Conservation (phyloP, 2,888 invertebrate species). For the Schrankia costaestrigalis region DNA sequence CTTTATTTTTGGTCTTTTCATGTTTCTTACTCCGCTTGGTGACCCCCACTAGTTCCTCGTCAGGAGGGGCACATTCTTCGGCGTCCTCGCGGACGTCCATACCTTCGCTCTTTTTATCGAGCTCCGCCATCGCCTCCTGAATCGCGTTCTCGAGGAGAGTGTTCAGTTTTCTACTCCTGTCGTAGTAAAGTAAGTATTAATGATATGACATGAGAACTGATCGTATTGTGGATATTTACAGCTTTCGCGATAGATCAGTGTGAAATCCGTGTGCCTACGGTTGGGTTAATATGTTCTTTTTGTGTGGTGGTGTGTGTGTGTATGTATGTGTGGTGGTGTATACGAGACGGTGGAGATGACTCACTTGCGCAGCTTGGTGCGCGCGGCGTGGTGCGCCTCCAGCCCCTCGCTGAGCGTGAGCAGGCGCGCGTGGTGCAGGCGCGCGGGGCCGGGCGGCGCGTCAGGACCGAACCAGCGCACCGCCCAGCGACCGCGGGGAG, state of each 20-base stretch:
- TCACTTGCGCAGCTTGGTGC: slow-evolving; percentile 95
- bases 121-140: slow-evolving; percentile 94
- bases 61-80: neutral
- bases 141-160: slow-evolving; percentile 94
- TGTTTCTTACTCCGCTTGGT: slow-evolving; percentile 49
- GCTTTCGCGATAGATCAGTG: slow-evolving; percentile 16
- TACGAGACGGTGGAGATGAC: slow-evolving; percentile 50
- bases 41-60: slow-evolving; percentile 31
- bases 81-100: slow-evolving; percentile 6
- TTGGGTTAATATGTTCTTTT: slow-evolving; percentile 61
- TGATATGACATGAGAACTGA: slow-evolving; percentile 7
- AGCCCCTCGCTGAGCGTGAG: slow-evolving; percentile 93
- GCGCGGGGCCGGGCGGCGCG: too few species aligned
- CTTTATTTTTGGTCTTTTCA: slow-evolving; percentile 47
- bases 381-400: slow-evolving; percentile 93
- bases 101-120: slow-evolving; percentile 84
- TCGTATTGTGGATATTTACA: slow-evolving; percentile 29
- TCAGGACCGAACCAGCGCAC: slow-evolving; percentile 76
- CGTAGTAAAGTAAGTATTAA: slow-evolving; percentile 28
- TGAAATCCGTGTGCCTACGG: slow-evolving; percentile 46
- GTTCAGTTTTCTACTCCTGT: slow-evolving; percentile 96
- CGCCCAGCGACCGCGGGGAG: slow-evolving; percentile 40
- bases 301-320: neutral
- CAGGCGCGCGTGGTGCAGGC: slow-evolving; percentile 76
- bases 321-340: neutral